Conservation (phyloP, 1,140 invertebrate genomes). For the Hyposmocoma kahamanoa region DNA sequence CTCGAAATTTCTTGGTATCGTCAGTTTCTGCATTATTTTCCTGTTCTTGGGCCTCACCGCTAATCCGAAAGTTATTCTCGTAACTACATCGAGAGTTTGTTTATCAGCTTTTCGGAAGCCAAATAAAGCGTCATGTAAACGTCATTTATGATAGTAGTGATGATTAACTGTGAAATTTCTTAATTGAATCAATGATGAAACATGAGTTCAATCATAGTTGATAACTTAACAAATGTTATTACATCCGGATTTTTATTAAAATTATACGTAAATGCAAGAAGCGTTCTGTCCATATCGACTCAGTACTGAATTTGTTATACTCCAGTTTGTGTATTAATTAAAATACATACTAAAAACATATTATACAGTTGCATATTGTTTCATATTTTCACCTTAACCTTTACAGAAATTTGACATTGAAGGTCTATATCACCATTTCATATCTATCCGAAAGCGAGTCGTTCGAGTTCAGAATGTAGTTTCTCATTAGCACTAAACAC, state of each 20-base stretch:
- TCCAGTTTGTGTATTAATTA: too few species aligned
- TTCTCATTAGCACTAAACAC: conserved; percentile 9
- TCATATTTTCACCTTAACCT: not conserved
- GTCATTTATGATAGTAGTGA: conserved; percentile 4
- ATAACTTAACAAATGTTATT: too few species aligned
- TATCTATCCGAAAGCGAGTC: not conserved
- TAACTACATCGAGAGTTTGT: conserved; percentile 35
- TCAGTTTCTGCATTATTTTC: not conserved
- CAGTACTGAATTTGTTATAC: too few species aligned
- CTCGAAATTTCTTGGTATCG: not conserved
- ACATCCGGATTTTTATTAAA: too few species aligned
- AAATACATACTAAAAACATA: too few species aligned
- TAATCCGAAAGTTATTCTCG: conserved; percentile 58
- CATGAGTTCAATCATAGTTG: too few species aligned
- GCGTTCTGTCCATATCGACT: too few species aligned
- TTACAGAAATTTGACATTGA: not conserved
- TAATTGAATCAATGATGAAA: too few species aligned
- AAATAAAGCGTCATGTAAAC: too few species aligned
- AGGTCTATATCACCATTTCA: not conserved
- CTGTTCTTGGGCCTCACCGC: conserved; percentile 11
- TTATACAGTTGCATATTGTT: too few species aligned
- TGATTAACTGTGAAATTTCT: too few species aligned
- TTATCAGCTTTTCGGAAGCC: conserved; percentile 25
- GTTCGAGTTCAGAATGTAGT: not conserved
- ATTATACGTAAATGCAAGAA: too few species aligned